Evolutionary conservation across 2,888 invertebrate species (phyloP).

Genomic region (Zele albiditarsus): DNA sequence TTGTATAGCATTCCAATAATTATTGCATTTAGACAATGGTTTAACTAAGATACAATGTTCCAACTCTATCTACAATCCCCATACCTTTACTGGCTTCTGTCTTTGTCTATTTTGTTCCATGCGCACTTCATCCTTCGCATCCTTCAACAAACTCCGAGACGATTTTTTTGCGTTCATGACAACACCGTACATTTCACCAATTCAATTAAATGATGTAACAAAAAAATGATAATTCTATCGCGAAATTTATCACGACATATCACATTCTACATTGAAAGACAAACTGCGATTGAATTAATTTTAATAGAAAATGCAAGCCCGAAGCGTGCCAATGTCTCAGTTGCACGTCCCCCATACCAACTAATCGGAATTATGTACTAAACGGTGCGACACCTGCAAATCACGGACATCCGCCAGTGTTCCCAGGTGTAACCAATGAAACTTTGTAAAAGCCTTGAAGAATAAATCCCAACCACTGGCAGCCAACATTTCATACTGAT

Average conservation of each 20-base stretch:
- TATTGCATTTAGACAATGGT: too few species aligned
- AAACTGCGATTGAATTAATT: background rate
- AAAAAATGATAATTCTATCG: slow-evolving; percentile 8
- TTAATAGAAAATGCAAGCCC: background rate
- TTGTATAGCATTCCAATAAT: too few species aligned
- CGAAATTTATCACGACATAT: background rate
- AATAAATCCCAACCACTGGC: background rate
- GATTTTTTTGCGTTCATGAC: slow-evolving; percentile 58
- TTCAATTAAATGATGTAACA: slow-evolving; percentile 19
- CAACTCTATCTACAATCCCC: too few species aligned
- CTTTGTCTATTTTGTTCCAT: slow-evolving; percentile 61
- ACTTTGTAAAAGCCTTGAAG: slow-evolving; percentile 1
- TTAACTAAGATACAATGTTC: too few species aligned
- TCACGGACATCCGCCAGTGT: slow-evolving; percentile 44
- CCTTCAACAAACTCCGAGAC: slow-evolving; percentile 58
- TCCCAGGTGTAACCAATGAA: slow-evolving; percentile 10
- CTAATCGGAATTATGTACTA: slow-evolving; percentile 42
- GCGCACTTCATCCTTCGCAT: slow-evolving; percentile 68
- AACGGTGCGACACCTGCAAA: slow-evolving; percentile 57
- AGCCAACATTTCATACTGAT: slow-evolving; percentile 1
- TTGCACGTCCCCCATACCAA: slow-evolving; percentile 56
- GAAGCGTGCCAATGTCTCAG: slow-evolving; percentile 38
- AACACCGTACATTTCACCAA: background rate
- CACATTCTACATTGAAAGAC: background rate
- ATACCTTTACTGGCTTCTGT: slow-evolving; percentile 63